A percentile compares a stretch with the other conserved stretches of the same genome.
These are phyloP conservation scores for Caenorhabditis japonica DNA, from an alignment of 2,888 invertebrate species.

Conservation along the genomic window DNA sequence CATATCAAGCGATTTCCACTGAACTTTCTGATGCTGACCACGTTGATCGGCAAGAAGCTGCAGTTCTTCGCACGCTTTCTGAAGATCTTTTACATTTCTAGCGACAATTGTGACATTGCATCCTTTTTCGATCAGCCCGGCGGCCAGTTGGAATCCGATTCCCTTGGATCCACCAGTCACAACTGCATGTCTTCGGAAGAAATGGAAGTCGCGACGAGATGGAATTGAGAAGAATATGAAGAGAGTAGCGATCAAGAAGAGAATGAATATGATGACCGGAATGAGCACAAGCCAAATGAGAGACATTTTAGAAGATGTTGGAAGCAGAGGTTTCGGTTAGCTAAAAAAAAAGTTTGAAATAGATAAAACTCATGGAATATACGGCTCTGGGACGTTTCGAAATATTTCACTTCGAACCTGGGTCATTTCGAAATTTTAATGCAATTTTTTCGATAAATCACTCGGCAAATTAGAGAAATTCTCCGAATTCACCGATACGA, in stretches of 20 bases:
- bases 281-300: conserved; percentile 53
- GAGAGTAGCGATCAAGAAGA: conserved; percentile 45
- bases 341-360: conserved; percentile 41
- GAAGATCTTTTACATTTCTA: conserved; percentile 83
- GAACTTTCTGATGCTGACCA: conserved; percentile 65
- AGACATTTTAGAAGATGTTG: conserved; percentile 49
- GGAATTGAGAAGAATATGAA: conserved; percentile 66
- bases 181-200: conserved; percentile 68
- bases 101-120: conserved; percentile 93
- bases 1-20: conserved; percentile 70
- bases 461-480: no score
- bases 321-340: conserved; percentile 45
- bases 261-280: conserved; percentile 44
- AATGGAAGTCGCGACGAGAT: conserved; percentile 56
- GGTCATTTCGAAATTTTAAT: no score
- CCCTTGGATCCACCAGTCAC: conserved; percentile 77
- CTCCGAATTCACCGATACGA: no score
- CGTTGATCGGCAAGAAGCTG: conserved; percentile 57
- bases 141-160: conserved; percentile 72
- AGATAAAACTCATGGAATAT: conserved; percentile 7
- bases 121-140: conserved; percentile 81
- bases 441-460: no score
- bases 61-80: conserved; percentile 62
- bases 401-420: no score
- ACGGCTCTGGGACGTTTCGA: no score